Evolutionary conservation across 2,888 invertebrate species (phyloP).

Genomic region (Chloroclystis v-ata): DNA sequence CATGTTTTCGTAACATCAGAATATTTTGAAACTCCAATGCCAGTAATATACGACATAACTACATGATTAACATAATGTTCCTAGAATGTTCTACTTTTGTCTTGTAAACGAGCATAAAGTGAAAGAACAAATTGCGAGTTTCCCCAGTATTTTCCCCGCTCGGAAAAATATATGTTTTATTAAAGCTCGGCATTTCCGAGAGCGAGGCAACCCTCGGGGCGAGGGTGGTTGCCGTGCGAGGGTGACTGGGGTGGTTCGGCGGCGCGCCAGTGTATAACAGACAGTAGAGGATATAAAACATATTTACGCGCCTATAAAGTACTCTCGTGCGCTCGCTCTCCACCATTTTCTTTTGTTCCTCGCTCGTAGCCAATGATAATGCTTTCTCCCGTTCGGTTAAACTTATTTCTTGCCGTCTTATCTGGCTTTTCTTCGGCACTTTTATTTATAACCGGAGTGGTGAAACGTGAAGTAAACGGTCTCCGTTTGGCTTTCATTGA

Average conservation of each 20-base stretch:
- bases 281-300: slow-evolving; percentile 79
- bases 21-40: slow-evolving; percentile 35
- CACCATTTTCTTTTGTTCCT: slow-evolving; percentile 77
- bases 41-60: slow-evolving; percentile 64
- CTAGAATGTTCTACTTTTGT: slow-evolving; percentile 77
- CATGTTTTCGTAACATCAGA: slow-evolving; percentile 15
- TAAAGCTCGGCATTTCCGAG: slow-evolving; percentile 79
- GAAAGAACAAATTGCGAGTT: slow-evolving; percentile 79
- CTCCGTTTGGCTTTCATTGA: slow-evolving; percentile 55
- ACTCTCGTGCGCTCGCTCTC: slow-evolving; percentile 77
- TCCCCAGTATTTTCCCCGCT: slow-evolving; percentile 79
- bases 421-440: slow-evolving; percentile 71
- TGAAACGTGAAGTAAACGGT: slow-evolving; percentile 67
- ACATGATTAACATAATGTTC: slow-evolving; percentile 76
- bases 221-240: slow-evolving; percentile 52
- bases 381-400: slow-evolving; percentile 75
- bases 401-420: slow-evolving; percentile 76
- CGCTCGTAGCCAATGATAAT: slow-evolving; percentile 76
- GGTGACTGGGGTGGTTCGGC: slow-evolving; percentile 51
- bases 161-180: slow-evolving; percentile 79
- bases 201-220: slow-evolving; percentile 69
- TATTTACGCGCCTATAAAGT: slow-evolving; percentile 79
- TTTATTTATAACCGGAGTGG: slow-evolving; percentile 73
- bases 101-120: slow-evolving; percentile 79
- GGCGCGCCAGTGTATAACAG: slow-evolving; percentile 77